Evolutionary conservation across 2,113 vertebrate genomes (phyloP).

Genomic region (Rostratula benghalensis): DNA sequence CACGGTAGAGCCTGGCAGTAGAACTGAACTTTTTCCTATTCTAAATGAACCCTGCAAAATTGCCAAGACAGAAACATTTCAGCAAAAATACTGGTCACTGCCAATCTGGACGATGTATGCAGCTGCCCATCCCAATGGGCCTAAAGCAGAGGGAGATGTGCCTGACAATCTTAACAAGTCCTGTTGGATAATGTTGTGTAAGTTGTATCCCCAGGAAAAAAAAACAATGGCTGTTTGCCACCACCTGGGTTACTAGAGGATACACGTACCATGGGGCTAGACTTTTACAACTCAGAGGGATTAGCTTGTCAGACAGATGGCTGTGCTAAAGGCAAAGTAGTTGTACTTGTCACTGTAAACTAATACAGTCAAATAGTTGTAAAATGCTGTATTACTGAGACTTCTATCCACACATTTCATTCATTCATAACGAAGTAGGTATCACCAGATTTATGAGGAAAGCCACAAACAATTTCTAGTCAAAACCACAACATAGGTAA

Average conservation of each 20-base stretch:
- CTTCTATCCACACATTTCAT: background rate
- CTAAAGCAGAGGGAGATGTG: background rate
- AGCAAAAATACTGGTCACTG: background rate
- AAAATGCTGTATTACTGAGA: background rate
- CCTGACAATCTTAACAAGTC: background rate
- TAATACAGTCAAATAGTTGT: background rate
- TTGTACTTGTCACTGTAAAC: background rate
- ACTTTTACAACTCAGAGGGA: background rate
- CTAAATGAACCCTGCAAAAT: background rate
- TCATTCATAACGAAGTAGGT: background rate
- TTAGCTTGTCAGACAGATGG: background rate
- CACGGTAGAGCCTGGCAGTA: background rate
- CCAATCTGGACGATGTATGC: background rate
- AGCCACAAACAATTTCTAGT: background rate
- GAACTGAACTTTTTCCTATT: background rate
- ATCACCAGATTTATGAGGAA: background rate
- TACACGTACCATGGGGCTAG: fast-evolving
- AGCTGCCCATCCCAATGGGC: background rate
- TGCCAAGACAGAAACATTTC: background rate
- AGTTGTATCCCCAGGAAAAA: background rate
- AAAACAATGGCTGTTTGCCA: background rate
- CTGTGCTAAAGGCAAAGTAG: background rate
- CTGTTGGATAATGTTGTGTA: fast-evolving
- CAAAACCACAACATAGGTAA: background rate
- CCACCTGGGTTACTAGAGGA: background rate